Evolutionary conservation across 2,888 invertebrate species (phyloP), one percentile per base, ranked within the genome.

Genomic region (Volucella bombylans): DNA sequence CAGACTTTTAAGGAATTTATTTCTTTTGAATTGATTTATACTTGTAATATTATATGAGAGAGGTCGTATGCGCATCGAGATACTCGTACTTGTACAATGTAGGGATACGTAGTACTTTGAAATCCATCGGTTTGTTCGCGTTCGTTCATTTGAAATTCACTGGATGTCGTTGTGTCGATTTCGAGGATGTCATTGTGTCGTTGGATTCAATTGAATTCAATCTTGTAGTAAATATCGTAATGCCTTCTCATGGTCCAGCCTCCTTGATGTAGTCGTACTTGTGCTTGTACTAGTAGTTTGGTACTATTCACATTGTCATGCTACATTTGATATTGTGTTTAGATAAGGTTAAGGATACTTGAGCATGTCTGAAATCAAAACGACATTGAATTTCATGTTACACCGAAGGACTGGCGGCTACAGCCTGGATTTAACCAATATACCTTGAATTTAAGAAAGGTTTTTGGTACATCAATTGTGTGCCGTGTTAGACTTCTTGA

Each of bases 131-230:
- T 38, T 43, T 18, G 47, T 31, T 31, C 18, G 15, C 38, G 54
- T 50, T 11, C 54, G 38, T 64, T 65, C 62, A 50, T 57, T 64
- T 64, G 8, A 54, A 69, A 78, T 71, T 67, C 47, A 67, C 12
- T 64, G 59, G 55, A 73, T 65, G 73, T 69, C 55, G 50, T 50
- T 15, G 62, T 23, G 62, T 59, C 43, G 57, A 14, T 41, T 64
- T 64, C 49, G 49, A 43, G 41, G 62, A 18, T 55, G 39, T 61
- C 59, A 18, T 64, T 14, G 9, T 43, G 10, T 79, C 59, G 18
- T 57, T 57, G 4, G n/a, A 52, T 79, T 65, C 50, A 59, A 72
- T 71, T 41, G 64, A 79, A 65, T 79, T 59, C 50, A 79, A 72
- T 65, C 45, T 49, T 79, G 59, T 61, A 52, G 72, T 67, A 52